Percentiles rank a stretch among this genome's conserved stretches.
phyloP scores from a whole-genome alignment of 2,888 invertebrate genomes.

The Chrysotoxum bicinctum region DNA sequence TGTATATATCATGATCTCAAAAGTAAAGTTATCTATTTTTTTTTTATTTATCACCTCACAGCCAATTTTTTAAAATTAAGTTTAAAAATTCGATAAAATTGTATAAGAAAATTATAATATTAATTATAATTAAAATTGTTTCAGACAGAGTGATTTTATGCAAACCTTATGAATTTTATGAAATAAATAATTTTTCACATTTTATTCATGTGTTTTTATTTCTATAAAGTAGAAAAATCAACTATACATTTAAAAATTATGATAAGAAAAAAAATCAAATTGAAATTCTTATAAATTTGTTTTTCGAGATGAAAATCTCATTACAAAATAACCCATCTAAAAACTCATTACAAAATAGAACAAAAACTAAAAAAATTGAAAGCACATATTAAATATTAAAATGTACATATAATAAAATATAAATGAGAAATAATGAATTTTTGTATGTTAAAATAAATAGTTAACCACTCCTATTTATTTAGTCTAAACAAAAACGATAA shows the following conservation, averaged over 20 bases:
- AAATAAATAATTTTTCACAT: neutral
- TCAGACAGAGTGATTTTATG: neutral
- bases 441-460: neutral
- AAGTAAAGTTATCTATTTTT: constrained; percentile 7
- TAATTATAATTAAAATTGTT: neutral
- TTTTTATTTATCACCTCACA: constrained; percentile 52
- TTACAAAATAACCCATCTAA: neutral
- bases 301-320: neutral
- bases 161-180: neutral
- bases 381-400: neutral
- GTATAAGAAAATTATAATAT: neutral
- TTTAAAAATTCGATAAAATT: neutral
- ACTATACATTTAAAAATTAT: too few relatives aligned
- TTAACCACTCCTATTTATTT: constrained; percentile 6
- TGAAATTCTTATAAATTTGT: neutral
- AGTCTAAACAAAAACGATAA: neutral
- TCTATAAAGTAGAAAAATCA: neutral
- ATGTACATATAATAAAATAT: neutral
- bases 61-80: constrained; percentile 50
- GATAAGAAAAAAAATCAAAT: too few relatives aligned
- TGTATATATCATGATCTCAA: constrained; percentile 21
- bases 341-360: neutral
- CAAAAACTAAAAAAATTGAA: neutral
- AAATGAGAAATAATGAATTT: neutral
- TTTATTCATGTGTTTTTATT: neutral